Evolutionary conservation across 2,113 vertebrate species (phyloP).

Genomic region (Procapra przewalskii): DNA sequence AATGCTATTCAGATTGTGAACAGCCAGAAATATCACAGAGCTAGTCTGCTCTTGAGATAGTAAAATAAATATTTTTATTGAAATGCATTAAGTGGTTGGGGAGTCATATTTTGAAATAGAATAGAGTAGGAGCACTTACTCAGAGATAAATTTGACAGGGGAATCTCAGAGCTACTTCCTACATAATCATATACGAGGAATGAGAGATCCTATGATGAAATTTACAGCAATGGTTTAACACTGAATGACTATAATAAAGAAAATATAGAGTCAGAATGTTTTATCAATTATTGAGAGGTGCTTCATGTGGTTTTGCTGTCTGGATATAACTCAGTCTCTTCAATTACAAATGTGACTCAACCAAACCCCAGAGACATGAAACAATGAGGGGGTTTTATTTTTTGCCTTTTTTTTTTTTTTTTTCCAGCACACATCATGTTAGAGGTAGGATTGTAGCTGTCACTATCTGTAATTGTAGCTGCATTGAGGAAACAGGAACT

Average conservation of each 20-base stretch:
- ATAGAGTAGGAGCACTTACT: slow-evolving; percentile 9
- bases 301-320: slow-evolving; percentile 1
- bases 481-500: neutral
- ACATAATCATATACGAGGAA: slow-evolving; percentile 44
- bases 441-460: neutral
- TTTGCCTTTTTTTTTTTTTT: neutral
- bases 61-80: slow-evolving; percentile 71
- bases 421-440: neutral
- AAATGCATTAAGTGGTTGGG: slow-evolving; percentile 34
- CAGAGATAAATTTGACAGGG: slow-evolving; percentile 50
- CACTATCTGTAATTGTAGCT: neutral
- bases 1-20: slow-evolving; percentile 56
- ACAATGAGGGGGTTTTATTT: fast-evolving
- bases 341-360: slow-evolving; percentile 16
- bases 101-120: slow-evolving; percentile 45
- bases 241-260: slow-evolving; percentile 60
- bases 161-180: slow-evolving; percentile 47
- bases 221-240: slow-evolving; percentile 48
- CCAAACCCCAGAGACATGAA: slow-evolving; percentile 17
- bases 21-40: slow-evolving; percentile 28
- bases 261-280: slow-evolving; percentile 40
- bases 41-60: slow-evolving; percentile 22
- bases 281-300: slow-evolving; percentile 46
- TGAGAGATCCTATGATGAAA: slow-evolving; percentile 42
- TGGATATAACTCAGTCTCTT: slow-evolving; percentile 6